phyloP scores from a whole-genome alignment of 2,888 invertebrate genomes.

The Strigamia transsilvanica region DNA sequence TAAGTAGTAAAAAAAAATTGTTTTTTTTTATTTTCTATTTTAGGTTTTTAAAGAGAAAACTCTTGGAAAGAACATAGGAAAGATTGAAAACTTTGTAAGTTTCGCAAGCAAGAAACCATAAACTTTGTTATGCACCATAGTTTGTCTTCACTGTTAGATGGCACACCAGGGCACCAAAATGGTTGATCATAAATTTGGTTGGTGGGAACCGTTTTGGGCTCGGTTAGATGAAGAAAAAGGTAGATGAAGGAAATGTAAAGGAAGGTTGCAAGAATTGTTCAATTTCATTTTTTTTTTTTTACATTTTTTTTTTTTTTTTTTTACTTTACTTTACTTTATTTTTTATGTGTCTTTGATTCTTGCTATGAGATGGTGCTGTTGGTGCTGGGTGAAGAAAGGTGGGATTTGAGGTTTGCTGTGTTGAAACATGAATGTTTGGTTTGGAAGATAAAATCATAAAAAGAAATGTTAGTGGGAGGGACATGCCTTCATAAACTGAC shows the following conservation, averaged over 20 bases:
- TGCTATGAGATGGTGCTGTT: slow-evolving; percentile 22
- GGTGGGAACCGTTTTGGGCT: slow-evolving; percentile 19
- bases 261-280: slow-evolving; percentile 6
- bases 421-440: not conserved
- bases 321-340: not conserved
- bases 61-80: not conserved
- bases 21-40: not conserved
- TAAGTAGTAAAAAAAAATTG: not conserved
- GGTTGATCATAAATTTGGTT: slow-evolving; percentile 35
- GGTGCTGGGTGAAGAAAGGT: not conserved
- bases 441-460: too few species aligned
- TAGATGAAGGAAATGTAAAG: slow-evolving; percentile 13
- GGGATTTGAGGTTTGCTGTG: not conserved
- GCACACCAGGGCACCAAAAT: slow-evolving; percentile 42
- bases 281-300: slow-evolving; percentile 19
- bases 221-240: slow-evolving; percentile 34
- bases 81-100: slow-evolving; percentile 39
- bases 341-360: slow-evolving; percentile 9
- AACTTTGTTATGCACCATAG: slow-evolving; percentile 42
- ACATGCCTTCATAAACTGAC: not conserved
- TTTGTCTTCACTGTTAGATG: slow-evolving; percentile 37
- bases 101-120: slow-evolving; percentile 24
- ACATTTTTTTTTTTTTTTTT: slow-evolving; percentile 5
- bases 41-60: not conserved
- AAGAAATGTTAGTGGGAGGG: not conserved